Percentiles rank a stretch among this genome's conserved stretches.
Conservation (phyloP, 2,888 invertebrate species). For the Dolomedes plantarius region DNA sequence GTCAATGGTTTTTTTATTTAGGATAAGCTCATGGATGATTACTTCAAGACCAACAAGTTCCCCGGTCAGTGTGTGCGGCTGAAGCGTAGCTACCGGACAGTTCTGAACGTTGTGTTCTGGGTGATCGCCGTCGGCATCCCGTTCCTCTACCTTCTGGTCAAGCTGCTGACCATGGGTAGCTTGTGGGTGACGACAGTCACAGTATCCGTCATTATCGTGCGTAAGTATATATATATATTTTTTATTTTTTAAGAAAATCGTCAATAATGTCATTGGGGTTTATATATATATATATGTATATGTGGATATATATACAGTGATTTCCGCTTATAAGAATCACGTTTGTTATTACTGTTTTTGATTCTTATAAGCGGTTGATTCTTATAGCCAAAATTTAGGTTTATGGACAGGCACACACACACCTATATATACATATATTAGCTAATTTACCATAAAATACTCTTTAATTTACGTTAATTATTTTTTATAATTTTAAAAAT, state of each 20-base stretch:
- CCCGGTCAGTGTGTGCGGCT: conserved; percentile 74
- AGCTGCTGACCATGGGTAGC: conserved; percentile 80
- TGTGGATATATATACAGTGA: too few species aligned
- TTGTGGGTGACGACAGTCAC: conserved; percentile 84
- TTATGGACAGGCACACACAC: too few species aligned
- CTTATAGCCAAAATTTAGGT: too few species aligned
- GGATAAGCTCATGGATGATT: conserved; percentile 77
- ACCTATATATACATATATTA: too few species aligned
- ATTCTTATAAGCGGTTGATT: too few species aligned
- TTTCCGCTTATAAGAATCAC: too few species aligned
- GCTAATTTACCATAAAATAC: too few species aligned
- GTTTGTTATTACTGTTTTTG: too few species aligned
- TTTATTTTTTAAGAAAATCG: conserved; percentile 44
- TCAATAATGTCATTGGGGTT: too few species aligned
- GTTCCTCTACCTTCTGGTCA: conserved; percentile 74
- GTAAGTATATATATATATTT: conserved; percentile 85
- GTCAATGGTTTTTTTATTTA: conserved; percentile 71
- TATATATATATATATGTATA: too few species aligned
- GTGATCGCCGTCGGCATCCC: conserved; percentile 75
- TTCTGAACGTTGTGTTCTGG: conserved; percentile 76
- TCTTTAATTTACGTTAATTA: too few species aligned
- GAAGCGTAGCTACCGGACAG: conserved; percentile 75
- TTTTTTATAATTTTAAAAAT: too few species aligned
- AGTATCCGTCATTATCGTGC: conserved; percentile 83
- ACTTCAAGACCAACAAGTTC: conserved; percentile 75